phyloP scores from a whole-genome alignment of 2,888 invertebrate genomes.

The Mesoligia furuncula region DNA sequence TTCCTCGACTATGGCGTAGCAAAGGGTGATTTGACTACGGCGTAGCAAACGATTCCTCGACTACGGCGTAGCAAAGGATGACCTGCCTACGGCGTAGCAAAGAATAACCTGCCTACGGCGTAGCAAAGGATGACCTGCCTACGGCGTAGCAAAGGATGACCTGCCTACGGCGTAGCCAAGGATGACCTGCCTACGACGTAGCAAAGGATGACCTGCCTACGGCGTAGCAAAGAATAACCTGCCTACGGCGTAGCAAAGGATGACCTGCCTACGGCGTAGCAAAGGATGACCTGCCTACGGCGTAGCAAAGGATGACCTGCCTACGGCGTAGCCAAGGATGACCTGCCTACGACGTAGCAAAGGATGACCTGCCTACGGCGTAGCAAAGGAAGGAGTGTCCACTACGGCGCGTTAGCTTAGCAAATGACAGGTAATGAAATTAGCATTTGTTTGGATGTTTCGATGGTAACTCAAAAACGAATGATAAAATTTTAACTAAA shows the following conservation, averaged over 20 bases:
- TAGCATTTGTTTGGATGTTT: background rate
- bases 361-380: background rate
- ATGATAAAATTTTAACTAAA: background rate
- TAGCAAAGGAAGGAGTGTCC: background rate
- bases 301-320: background rate
- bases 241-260: background rate
- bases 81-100: background rate
- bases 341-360: background rate
- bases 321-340: background rate
- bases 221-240: background rate
- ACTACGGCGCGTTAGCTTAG: background rate
- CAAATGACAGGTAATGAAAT: background rate
- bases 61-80: background rate
- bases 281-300: background rate
- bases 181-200: background rate
- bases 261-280: background rate
- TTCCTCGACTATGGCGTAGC: background rate
- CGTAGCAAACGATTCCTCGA: background rate
- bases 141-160: background rate
- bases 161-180: background rate
- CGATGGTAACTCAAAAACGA: background rate
- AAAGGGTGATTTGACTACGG: background rate
- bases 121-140: background rate
- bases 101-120: too few relatives aligned
- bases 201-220: background rate